phyloP scores from a whole-genome alignment of 2,888 invertebrate genomes.

The Diadromus collaris region DNA sequence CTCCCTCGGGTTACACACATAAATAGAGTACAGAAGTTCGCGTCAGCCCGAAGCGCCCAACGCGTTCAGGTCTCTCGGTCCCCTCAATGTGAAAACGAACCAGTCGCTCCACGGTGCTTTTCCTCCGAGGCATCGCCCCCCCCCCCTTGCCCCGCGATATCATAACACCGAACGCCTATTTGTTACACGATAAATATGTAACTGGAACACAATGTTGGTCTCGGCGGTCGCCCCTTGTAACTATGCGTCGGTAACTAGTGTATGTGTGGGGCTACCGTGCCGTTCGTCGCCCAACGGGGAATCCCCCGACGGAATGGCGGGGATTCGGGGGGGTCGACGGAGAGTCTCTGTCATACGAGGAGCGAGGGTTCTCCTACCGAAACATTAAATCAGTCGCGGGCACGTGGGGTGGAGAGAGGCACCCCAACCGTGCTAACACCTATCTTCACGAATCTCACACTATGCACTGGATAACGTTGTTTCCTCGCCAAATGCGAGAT shows the following conservation, averaged over 20 bases:
- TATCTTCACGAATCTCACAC: slow-evolving; percentile 42
- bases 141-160: slow-evolving; percentile 70
- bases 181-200: slow-evolving; percentile 79
- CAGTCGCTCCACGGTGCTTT: slow-evolving; percentile 70
- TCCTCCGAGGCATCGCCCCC: slow-evolving; percentile 27
- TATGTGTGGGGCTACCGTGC: neutral
- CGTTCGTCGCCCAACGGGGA: slow-evolving; percentile 40
- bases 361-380: slow-evolving; percentile 33
- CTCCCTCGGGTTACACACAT: slow-evolving; percentile 48
- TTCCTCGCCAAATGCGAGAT: slow-evolving; percentile 18
- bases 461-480: slow-evolving; percentile 26
- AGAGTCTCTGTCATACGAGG: slow-evolving; percentile 19
- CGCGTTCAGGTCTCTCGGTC: slow-evolving; percentile 12
- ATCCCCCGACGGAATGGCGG: slow-evolving; percentile 39
- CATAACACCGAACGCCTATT: slow-evolving; percentile 78
- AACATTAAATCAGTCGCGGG: slow-evolving; percentile 57
- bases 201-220: slow-evolving; percentile 76
- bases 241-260: slow-evolving; percentile 1
- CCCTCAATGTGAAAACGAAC: slow-evolving; percentile 63
- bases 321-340: slow-evolving; percentile 30
- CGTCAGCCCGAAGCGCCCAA: slow-evolving; percentile 37
- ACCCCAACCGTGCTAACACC: slow-evolving; percentile 43
- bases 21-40: slow-evolving; percentile 37
- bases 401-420: slow-evolving; percentile 43
- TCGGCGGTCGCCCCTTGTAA: slow-evolving; percentile 40